phyloP scores from a whole-genome alignment of 2,113 vertebrate genomes.

The Hystrix cristata region DNA sequence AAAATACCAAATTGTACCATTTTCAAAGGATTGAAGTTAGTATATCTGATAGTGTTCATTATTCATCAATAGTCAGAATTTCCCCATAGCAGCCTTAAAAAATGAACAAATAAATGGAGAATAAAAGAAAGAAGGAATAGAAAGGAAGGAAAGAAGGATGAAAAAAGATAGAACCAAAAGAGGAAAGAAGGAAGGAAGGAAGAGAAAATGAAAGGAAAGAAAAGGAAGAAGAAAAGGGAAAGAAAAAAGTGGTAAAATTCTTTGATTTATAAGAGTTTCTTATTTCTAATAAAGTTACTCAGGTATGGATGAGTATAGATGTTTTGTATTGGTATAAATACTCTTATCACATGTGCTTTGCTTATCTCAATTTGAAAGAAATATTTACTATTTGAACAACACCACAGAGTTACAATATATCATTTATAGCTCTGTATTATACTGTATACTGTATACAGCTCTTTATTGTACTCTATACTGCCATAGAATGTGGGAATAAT shows the following conservation, averaged over 20 bases:
- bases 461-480: background rate
- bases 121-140: background rate
- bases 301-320: background rate
- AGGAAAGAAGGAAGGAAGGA: background rate
- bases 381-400: background rate
- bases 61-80: background rate
- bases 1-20: background rate
- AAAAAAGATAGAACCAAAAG: too few species aligned
- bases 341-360: background rate
- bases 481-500: background rate
- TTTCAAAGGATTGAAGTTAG: background rate
- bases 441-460: background rate
- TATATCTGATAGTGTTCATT: background rate
- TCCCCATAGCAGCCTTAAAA: background rate
- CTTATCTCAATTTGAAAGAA: background rate
- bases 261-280: background rate
- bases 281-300: background rate
- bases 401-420: background rate
- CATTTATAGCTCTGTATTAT: background rate
- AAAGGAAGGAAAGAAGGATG: background rate
- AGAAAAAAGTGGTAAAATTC: background rate
- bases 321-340: background rate
- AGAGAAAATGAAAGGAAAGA: accelerated
- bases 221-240: background rate
- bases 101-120: background rate